Conservation (phyloP, 2,888 invertebrate species). For the Caenorhabditis sp. region DNA sequence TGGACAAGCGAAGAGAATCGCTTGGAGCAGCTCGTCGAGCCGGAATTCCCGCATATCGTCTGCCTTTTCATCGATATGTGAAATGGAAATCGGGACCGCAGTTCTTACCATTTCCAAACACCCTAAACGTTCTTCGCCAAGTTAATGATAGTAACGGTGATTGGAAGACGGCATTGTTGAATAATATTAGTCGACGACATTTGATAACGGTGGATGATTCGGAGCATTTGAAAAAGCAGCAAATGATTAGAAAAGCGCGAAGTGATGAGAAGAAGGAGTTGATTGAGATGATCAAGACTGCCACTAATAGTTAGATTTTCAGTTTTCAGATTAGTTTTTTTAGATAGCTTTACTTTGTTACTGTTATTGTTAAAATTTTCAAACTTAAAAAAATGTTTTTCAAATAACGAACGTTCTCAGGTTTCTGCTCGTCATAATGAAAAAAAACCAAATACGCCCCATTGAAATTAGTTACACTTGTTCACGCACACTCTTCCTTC, state of each 20-base stretch:
- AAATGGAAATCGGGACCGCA: constrained; percentile 61
- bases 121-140: constrained; percentile 47
- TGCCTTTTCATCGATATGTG: constrained; percentile 60
- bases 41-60: constrained; percentile 42
- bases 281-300: constrained; percentile 22
- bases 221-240: constrained; percentile 12
- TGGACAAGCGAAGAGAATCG: constrained; percentile 47
- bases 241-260: constrained; percentile 22
- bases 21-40: constrained; percentile 48
- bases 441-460: too few species aligned
- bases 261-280: constrained; percentile 30
- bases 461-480: too few species aligned
- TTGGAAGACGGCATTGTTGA: constrained; percentile 57
- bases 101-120: constrained; percentile 53
- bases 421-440: background rate
- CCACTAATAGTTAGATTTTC: constrained; percentile 4
- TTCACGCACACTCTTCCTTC: background rate
- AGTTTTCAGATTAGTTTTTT: background rate
- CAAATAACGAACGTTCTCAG: too few species aligned
- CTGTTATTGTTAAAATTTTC: too few species aligned
- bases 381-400: too few species aligned
- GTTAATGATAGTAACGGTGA: constrained; percentile 58
- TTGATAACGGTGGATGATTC: constrained; percentile 22
- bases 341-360: too few species aligned
- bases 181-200: constrained; percentile 45